Conservation (phyloP, 2,888 invertebrate genomes). For the Noctuana brunneofusca region DNA sequence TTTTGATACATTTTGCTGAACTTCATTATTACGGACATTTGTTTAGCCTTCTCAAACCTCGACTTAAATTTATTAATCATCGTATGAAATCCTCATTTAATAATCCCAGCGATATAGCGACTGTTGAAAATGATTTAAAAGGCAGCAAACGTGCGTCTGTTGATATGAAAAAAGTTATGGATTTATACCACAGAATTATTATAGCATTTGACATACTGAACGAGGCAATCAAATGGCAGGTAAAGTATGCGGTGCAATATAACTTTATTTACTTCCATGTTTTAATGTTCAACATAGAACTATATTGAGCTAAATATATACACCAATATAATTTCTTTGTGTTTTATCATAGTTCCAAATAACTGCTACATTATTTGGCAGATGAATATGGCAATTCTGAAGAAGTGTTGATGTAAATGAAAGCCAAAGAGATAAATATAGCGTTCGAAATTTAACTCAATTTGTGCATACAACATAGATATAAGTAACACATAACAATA, state of each 20-base stretch:
- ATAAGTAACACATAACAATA: too few species aligned
- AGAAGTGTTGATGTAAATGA: too few species aligned
- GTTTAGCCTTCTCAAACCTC: constrained; percentile 52
- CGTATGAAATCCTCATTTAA: constrained; percentile 53
- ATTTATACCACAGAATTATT: constrained; percentile 40
- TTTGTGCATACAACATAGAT: too few species aligned
- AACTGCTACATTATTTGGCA: not conserved
- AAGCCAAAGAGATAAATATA: too few species aligned
- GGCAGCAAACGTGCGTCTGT: constrained; percentile 8
- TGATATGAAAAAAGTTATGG: constrained; percentile 35
- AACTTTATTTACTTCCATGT: too few species aligned
- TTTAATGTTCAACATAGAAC: too few species aligned
- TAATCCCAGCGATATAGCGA: constrained; percentile 40
- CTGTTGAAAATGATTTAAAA: constrained; percentile 37
- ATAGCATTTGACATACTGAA: constrained; percentile 38
- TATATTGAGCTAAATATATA: too few species aligned
- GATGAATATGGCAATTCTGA: too few species aligned
- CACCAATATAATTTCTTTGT: not conserved
- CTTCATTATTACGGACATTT: constrained; percentile 58
- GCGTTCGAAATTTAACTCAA: too few species aligned
- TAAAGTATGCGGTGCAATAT: constrained; percentile 9
- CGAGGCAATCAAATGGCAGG: constrained; percentile 43
- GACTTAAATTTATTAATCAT: constrained; percentile 56
- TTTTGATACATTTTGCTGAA: constrained; percentile 43
- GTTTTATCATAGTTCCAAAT: too few species aligned